These are phyloP conservation scores for Mixornis gularis DNA, from an alignment of 2,113 vertebrate genomes.

Conservation along the genomic window DNA sequence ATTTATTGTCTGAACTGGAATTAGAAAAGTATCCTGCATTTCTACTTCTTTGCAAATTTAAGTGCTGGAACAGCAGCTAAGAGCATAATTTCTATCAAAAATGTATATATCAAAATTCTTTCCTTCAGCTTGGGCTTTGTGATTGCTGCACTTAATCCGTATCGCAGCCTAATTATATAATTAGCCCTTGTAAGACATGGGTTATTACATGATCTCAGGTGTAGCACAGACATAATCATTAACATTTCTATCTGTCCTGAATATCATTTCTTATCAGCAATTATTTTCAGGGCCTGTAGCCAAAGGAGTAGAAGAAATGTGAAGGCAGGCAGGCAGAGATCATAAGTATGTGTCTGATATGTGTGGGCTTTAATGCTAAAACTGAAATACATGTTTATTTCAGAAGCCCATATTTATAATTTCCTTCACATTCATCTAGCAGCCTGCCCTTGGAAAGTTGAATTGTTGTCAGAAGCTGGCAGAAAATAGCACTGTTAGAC, in stretches of 20 bases:
- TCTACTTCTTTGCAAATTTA: neutral
- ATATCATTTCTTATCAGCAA: constrained; percentile 20
- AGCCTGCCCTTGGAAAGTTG: neutral
- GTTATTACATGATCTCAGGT: constrained; percentile 30
- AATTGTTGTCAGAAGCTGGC: neutral
- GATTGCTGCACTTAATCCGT: neutral
- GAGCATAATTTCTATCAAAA: neutral
- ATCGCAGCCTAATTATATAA: neutral
- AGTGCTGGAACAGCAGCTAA: neutral
- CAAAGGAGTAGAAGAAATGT: neutral
- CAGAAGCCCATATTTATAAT: neutral
- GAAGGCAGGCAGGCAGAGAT: neutral
- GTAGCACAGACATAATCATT: neutral
- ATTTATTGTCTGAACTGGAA: neutral
- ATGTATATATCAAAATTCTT: neutral
- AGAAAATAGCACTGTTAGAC: neutral
- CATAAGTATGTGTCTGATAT: neutral
- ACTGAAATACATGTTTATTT: neutral
- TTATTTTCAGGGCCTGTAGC: neutral
- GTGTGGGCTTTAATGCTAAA: neutral
- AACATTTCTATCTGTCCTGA: constrained; percentile 12
- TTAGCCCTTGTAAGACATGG: neutral
- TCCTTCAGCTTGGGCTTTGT: neutral
- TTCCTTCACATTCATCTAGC: neutral
- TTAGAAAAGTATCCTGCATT: neutral